phyloP scores from a whole-genome alignment of 1,140 invertebrate species.

The Drosophila tristis region DNA sequence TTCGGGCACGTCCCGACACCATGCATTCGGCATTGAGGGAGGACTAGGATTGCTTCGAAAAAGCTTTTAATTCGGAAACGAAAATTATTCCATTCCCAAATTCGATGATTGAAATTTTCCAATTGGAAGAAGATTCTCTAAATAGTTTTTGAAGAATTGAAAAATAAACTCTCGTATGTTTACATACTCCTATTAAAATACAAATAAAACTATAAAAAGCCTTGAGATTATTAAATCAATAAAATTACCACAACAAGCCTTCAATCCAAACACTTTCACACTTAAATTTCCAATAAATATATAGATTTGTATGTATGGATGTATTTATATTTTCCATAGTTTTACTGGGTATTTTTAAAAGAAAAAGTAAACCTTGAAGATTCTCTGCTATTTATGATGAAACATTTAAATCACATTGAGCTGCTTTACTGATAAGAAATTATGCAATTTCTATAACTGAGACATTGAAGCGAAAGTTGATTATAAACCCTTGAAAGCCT shows the following conservation, averaged over 20 bases:
- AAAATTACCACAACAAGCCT: background rate
- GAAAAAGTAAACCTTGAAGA: constrained; percentile 1
- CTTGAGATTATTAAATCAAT: background rate
- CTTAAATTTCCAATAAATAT: background rate
- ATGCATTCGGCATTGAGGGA: constrained; percentile 11
- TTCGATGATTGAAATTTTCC: no score
- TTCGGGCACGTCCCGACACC: constrained; percentile 50
- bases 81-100: background rate
- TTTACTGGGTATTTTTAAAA: background rate
- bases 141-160: no score
- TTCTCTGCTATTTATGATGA: constrained; percentile 14
- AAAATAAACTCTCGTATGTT: background rate
- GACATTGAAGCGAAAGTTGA: constrained; percentile 4
- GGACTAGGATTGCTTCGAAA: constrained; percentile 21
- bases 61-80: constrained; percentile 18
- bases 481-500: constrained; percentile 27
- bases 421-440: constrained; percentile 14
- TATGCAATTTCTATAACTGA: constrained; percentile 2
- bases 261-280: background rate
- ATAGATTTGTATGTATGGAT: background rate
- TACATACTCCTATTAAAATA: background rate
- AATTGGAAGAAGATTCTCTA: no score
- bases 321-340: no score
- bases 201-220: background rate
- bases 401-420: constrained; percentile 1